phyloP scores from a whole-genome alignment of 2,113 vertebrate genomes.

The Echinops telfairi region DNA sequence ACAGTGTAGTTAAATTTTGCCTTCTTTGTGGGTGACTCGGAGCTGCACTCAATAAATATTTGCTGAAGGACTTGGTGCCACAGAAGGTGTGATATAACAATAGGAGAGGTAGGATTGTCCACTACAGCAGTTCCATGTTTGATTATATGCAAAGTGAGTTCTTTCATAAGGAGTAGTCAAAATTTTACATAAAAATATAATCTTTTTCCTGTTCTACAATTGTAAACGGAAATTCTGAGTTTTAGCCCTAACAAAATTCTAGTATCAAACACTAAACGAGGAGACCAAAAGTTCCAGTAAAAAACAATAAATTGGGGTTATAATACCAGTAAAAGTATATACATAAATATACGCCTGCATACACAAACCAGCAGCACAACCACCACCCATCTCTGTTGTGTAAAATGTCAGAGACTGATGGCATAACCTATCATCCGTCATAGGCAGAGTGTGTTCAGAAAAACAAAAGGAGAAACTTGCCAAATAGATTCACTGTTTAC shows the following conservation, averaged over 20 bases:
- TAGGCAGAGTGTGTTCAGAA: conserved; percentile 33
- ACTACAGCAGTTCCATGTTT: not conserved
- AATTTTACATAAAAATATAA: conserved; percentile 51
- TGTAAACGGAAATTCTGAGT: conserved; percentile 40
- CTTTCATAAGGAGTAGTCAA: conserved; percentile 35
- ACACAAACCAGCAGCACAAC: not conserved
- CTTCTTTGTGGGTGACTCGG: conserved; percentile 29
- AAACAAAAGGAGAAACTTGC: conserved; percentile 18
- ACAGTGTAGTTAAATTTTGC: conserved; percentile 19
- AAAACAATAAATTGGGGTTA: conserved; percentile 46
- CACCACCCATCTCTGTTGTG: not conserved
- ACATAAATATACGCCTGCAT: not conserved
- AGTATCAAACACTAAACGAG: conserved; percentile 46
- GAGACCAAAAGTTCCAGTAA: conserved; percentile 36
- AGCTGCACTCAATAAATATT: conserved; percentile 25
- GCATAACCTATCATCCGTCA: conserved; percentile 24
- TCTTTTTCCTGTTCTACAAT: conserved; percentile 52
- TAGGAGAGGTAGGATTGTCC: not conserved
- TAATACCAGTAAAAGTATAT: not conserved
- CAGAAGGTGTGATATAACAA: not conserved
- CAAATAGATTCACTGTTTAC: not conserved
- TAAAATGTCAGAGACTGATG: conserved; percentile 37
- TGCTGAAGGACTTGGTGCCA: not conserved
- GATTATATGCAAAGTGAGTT: not conserved
- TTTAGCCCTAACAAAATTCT: conserved; percentile 12